Evolutionary conservation across 2,888 invertebrate species (phyloP), one percentile per base, ranked within the genome.

Genomic region (Incurvaria masculella): DNA sequence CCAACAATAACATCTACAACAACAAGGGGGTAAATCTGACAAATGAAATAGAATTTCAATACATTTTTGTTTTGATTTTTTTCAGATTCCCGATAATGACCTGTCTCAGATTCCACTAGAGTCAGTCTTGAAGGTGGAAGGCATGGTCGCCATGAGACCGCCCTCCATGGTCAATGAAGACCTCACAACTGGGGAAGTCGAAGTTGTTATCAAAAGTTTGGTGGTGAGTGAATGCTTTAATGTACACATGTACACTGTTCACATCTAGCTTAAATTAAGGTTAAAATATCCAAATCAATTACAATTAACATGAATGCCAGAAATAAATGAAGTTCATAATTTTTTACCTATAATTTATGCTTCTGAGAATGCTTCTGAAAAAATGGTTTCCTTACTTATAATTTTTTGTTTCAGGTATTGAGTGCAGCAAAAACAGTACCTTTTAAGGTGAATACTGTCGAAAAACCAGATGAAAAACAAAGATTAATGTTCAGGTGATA

Each of bases 141-240:
- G 91, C 14, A 78, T 68, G 1, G 89, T 91, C 0, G 62, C 73
- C 40, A 64, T 73, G 1, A 72, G 91, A 44, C 89, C 89, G 6
- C 62, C 73, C 42, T 80, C 78, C 6, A 86, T 88, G 65, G 65
- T 79, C 21, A 89, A 88, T 65, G 63, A 66, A 44, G 73, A 75
- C 55, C 76, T 81, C 75, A 60, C 64, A 44, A 85, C 85, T 2
- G 86, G 86, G 11, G 79, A 86, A 45, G 83, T 96, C 53, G 95
- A 96, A 78, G 79, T 95, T 6, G 57, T 75, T 17, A 78, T 87
- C 1, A 75, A 82, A 2, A 68, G 79, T 8, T 55, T 89, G 2
- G 62, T 73, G 49, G 63, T 91, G 3, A 43, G 26, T 21, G 4
- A 21, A 4, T 42, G 10, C 19, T 18, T 16, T n/a, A 16, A 16